Evolutionary conservation across 2,888 invertebrate genomes (phyloP), one percentile per base, ranked within the genome.

Genomic region (Mactromeris polynyma): DNA sequence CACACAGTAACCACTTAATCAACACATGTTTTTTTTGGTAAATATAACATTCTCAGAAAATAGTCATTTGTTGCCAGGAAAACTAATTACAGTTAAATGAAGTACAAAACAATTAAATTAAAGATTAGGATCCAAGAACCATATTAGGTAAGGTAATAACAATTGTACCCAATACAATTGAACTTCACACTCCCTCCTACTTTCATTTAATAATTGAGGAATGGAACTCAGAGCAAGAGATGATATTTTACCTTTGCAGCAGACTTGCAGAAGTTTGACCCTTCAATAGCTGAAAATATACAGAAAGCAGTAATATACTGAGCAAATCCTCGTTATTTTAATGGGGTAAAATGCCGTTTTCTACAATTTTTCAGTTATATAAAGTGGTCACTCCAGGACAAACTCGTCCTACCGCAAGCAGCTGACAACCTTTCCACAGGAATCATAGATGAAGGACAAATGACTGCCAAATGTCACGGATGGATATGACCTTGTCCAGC

Each of bases 251-350:
- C 99, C 97, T 98, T 98, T 95, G 97, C 98, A 83, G 99, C 98
- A 69, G 99, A 98, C 94, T 98, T 98, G 96, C 99, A 99, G 97
- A 99, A 99, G 96, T 98, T 98, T 89, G 98, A 98, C 84, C 99
- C 98, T 97, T 98, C 98, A 94, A 99, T 98, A 17, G 99, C 97
- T 97, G 95, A 73, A 94, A 95, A n/a, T 69, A 80, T 11, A 73
- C 17, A 73, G 17, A 73, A 36, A 11, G 33, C 31, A 73, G 17
- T 33, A 36, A 33, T 36, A 77, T 19, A 46, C 31, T n/a, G 9
- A 81, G 4, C 6, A 58, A 4, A 81, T 73, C 31, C 46, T 3
- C 46, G 17, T 9, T 46, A 1, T n/a, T 46, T 46, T 46, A 11
- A 17, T 46, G 11, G 2, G 11, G 6, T 17, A 46, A 46, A 1